These are phyloP conservation scores for Xyrauchen texanus DNA, from an alignment of 2,113 vertebrate genomes.

Conservation along the genomic window DNA sequence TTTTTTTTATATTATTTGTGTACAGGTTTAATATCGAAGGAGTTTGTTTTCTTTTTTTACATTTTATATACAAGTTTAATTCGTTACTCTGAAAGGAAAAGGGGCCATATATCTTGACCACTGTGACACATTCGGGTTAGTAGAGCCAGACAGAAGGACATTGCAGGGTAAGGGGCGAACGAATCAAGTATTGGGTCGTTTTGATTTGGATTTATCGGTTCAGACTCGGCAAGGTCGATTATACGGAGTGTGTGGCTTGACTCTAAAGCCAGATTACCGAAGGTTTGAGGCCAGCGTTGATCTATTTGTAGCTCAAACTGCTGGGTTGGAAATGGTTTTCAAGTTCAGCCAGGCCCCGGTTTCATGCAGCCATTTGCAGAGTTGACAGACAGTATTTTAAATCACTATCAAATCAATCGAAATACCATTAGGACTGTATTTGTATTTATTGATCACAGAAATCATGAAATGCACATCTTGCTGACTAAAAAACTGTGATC, in stretches of 20 bases:
- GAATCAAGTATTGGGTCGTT: background rate
- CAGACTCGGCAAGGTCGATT: background rate
- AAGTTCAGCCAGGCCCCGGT: constrained; percentile 36
- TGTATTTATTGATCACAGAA: background rate
- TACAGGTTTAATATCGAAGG: background rate
- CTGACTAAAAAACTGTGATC: background rate
- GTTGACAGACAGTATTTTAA: constrained; percentile 9
- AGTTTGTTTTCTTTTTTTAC: background rate
- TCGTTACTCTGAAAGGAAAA: background rate
- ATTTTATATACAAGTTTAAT: background rate
- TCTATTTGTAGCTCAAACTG: constrained; percentile 33
- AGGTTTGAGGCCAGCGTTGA: constrained; percentile 41
- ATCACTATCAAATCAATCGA: background rate
- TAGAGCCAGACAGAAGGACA: background rate
- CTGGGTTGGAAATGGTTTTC: constrained; percentile 34
- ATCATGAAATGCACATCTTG: background rate
- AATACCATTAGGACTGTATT: too few species aligned
- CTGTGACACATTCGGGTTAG: constrained; percentile 24
- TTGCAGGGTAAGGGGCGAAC: constrained; percentile 1
- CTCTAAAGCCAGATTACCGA: constrained; percentile 33
- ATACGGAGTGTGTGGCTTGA: background rate
- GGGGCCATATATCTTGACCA: constrained; percentile 8
- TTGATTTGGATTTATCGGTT: constrained; percentile 5
- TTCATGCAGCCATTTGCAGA: constrained; percentile 33
- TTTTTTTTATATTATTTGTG: background rate